phyloP scores from a whole-genome alignment of 2,888 invertebrate species.

The Ceratothoa steindachneri region DNA sequence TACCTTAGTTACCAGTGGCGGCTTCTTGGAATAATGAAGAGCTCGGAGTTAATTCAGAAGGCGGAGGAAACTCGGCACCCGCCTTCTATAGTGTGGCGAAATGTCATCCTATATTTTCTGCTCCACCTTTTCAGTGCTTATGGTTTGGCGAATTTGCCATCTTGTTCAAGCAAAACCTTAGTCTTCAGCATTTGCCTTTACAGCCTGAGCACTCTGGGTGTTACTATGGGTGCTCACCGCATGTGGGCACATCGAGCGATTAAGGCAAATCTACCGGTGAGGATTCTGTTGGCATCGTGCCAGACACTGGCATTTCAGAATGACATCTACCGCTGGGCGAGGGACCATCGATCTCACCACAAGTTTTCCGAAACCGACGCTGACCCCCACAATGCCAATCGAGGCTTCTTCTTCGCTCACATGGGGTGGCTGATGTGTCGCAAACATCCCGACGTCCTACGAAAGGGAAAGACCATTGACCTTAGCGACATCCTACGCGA shows the following conservation, averaged over 20 bases:
- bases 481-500: conserved; percentile 76
- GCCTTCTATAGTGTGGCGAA: too few species aligned
- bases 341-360: conserved; percentile 79
- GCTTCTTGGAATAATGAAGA: too few species aligned
- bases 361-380: conserved; percentile 90
- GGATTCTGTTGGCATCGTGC: conserved; percentile 70
- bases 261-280: conserved; percentile 80
- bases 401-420: conserved; percentile 95
- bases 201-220: conserved; percentile 9
- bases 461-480: conserved; percentile 79
- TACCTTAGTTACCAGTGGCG: too few species aligned
- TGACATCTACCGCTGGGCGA: conserved; percentile 80
- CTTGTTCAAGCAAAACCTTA: background rate
- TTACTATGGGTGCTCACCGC: conserved; percentile 78
- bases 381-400: conserved; percentile 83
- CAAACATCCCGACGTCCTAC: conserved; percentile 84
- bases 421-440: conserved; percentile 87
- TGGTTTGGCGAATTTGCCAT: conserved; percentile 3
- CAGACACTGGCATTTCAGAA: conserved; percentile 88
- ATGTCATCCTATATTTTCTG: background rate
- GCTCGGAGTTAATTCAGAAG: too few species aligned
- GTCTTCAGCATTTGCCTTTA: background rate
- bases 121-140: conserved; percentile 12
- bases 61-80: too few species aligned
- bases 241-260: conserved; percentile 90